Percentiles rank a stretch among this genome's conserved stretches.
Evolutionary conservation across 2,113 vertebrate genomes (phyloP).

Genomic region (Gnathonemus echidnorhynchus): DNA sequence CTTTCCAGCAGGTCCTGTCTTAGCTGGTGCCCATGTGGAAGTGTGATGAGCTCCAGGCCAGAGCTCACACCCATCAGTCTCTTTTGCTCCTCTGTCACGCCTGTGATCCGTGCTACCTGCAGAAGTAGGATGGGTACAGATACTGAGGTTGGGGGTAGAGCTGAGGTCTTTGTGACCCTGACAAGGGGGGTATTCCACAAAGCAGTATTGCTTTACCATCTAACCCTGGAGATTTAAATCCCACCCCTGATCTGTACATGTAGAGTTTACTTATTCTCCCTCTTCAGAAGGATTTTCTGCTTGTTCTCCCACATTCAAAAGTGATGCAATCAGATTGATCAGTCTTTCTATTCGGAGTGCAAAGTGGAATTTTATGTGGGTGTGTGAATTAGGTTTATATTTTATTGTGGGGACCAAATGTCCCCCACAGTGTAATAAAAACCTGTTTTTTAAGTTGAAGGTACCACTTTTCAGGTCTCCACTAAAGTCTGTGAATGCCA

Average conservation of each 20-base stretch:
- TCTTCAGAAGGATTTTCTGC: not conserved
- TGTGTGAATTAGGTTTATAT: not conserved
- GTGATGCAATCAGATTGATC: not conserved
- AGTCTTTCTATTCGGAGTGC: not conserved
- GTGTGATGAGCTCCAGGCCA: conserved; percentile 74
- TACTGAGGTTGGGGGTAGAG: not conserved
- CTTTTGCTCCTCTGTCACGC: conserved; percentile 64
- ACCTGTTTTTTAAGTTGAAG: no score
- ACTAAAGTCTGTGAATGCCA: no score
- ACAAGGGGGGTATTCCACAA: not conserved
- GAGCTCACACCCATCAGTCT: conserved; percentile 71
- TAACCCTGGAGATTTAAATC: not conserved
- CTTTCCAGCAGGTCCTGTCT: conserved; percentile 76
- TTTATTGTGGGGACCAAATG: no score
- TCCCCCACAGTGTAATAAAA: no score
- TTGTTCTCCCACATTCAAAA: not conserved
- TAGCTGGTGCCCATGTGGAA: conserved; percentile 73
- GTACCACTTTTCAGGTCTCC: no score
- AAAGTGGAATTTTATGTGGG: not conserved
- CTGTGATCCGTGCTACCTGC: conserved; percentile 67
- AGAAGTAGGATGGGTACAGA: not conserved
- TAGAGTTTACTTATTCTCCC: not conserved
- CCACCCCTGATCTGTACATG: not conserved
- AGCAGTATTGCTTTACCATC: not conserved
- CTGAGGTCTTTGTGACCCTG: not conserved